Conservation (phyloP, 1,140 invertebrate species). For the Pentalonia nigronervosa region DNA sequence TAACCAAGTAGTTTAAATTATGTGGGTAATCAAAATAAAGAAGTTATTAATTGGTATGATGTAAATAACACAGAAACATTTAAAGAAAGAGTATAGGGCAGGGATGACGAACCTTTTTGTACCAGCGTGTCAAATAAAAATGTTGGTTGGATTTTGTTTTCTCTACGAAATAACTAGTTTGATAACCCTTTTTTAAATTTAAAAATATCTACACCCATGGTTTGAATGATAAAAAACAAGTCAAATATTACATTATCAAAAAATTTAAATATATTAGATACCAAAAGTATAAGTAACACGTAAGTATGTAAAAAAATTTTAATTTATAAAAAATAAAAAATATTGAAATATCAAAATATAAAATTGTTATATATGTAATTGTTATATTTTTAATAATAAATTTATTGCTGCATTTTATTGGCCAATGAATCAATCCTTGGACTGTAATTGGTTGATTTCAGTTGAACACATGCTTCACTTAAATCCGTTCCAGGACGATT, state of each 20-base stretch:
- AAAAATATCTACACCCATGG: neutral
- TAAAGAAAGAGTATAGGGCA: neutral
- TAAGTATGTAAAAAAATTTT: neutral
- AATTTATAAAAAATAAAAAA: neutral
- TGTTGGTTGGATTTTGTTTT: neutral
- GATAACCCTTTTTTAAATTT: neutral
- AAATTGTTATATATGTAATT: neutral
- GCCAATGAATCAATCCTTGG: neutral
- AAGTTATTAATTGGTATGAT: too few relatives aligned
- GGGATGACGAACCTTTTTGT: neutral
- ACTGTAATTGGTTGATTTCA: neutral
- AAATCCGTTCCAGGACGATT: neutral
- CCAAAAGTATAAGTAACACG: neutral
- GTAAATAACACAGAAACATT: too few relatives aligned
- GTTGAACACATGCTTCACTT: neutral
- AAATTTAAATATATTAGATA: neutral
- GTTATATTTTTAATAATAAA: conserved; percentile 12
- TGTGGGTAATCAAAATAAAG: too few relatives aligned
- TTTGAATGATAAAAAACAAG: conserved; percentile 4
- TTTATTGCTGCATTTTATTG: neutral
- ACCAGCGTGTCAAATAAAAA: too few relatives aligned
- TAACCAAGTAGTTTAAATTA: too few relatives aligned
- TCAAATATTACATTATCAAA: neutral
- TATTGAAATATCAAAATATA: neutral
- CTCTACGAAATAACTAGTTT: too few relatives aligned